Conservation (phyloP, 2,113 vertebrate genomes). For the Marcusenius ussheri region DNA sequence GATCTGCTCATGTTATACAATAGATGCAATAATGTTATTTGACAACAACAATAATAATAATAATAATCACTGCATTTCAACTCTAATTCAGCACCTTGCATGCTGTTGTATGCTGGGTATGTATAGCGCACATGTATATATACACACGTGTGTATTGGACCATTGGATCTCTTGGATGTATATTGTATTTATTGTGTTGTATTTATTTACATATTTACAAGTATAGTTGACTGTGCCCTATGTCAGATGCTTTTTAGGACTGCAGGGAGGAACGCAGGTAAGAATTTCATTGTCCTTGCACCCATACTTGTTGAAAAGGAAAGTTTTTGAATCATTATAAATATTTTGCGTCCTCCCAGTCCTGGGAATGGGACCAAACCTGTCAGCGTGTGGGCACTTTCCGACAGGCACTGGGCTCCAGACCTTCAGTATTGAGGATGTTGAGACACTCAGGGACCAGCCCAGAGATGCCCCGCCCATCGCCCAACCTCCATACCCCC, state of each 20-base stretch:
- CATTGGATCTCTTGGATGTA: background rate
- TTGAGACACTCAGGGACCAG: background rate
- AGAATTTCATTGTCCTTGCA: background rate
- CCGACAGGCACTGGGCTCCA: background rate
- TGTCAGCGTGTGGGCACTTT: background rate
- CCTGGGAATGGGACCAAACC: background rate
- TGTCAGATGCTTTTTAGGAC: background rate
- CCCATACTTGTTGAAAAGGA: background rate
- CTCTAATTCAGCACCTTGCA: background rate
- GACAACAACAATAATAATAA: background rate
- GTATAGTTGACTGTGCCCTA: background rate
- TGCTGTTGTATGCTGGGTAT: too few relatives aligned
- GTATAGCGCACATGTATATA: too few relatives aligned
- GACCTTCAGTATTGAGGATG: background rate
- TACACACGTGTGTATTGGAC: too few relatives aligned
- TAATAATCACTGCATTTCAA: background rate
- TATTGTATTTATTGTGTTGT: background rate
- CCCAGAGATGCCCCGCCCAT: background rate
- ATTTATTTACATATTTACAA: too few relatives aligned
- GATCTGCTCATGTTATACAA: background rate
- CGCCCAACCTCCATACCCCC: background rate
- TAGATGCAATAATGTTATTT: background rate
- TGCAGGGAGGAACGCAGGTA: background rate
- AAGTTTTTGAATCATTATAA: background rate
- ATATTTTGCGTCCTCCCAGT: background rate